Percentiles rank a stretch among this genome's conserved stretches.
These are phyloP conservation scores for Oxyura jamaicensis DNA, from an alignment of 2,113 vertebrate species.

Conservation along the genomic window DNA sequence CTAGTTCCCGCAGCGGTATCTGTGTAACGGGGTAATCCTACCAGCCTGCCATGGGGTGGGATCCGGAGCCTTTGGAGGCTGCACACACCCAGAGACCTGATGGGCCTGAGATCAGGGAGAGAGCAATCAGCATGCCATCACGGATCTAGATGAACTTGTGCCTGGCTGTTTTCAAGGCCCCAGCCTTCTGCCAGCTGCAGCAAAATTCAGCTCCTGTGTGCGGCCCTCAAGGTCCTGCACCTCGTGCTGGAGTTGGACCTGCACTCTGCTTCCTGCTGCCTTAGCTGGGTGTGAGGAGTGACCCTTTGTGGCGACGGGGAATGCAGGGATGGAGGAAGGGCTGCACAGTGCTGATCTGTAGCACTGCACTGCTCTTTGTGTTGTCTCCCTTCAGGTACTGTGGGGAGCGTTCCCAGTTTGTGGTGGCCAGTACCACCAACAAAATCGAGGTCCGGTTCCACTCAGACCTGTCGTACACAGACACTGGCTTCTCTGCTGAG, in stretches of 20 bases:
- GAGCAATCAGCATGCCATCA: neutral
- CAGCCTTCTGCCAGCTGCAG: neutral
- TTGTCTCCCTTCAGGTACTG: slow-evolving; percentile 78
- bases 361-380: neutral
- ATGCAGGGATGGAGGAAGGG: neutral
- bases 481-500: slow-evolving; percentile 85
- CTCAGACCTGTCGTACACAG: slow-evolving; percentile 85
- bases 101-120: neutral
- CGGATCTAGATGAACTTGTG: neutral
- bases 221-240: neutral
- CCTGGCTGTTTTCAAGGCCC: accelerated
- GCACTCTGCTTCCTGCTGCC: neutral
- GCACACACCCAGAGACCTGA: accelerated
- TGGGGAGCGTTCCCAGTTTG: slow-evolving; percentile 69
- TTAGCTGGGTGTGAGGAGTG: accelerated
- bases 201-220: no score
- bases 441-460: slow-evolving; percentile 80
- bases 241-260: neutral
- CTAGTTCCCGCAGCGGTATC: neutral
- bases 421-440: slow-evolving; percentile 78
- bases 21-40: neutral
- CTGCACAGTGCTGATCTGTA: neutral
- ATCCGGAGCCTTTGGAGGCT: neutral
- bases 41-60: accelerated
- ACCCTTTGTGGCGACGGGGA: neutral